phyloP scores from a whole-genome alignment of 2,113 vertebrate genomes.

The Campylorhamphus procurvoides region DNA sequence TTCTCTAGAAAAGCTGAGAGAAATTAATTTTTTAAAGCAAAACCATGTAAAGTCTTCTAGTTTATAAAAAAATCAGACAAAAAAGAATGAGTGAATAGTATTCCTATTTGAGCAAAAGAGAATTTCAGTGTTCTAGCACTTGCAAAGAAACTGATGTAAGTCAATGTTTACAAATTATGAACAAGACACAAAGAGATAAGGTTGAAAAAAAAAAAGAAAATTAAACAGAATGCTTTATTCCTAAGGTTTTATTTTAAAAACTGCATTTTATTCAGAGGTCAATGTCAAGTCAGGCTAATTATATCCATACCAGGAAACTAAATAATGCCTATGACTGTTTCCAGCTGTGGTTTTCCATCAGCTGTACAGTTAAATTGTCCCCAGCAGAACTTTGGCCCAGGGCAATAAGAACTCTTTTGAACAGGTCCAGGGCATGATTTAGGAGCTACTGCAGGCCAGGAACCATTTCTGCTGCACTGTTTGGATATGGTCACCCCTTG shows the following conservation, averaged over 20 bases:
- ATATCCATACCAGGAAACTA: neutral
- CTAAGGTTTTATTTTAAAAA: neutral
- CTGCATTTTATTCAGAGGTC: neutral
- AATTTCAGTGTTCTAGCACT: neutral
- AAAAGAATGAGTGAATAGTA: neutral
- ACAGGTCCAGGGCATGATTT: neutral
- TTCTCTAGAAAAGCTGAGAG: neutral
- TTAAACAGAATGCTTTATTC: neutral
- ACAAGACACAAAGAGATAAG: neutral
- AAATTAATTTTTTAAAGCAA: constrained; percentile 16
- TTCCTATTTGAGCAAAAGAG: neutral
- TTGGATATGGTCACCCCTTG: neutral
- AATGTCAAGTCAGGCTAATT: neutral
- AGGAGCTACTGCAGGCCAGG: neutral
- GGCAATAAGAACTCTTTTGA: neutral
- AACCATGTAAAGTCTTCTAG: neutral
- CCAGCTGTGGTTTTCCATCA: neutral
- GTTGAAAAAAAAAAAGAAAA: neutral
- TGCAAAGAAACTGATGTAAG: neutral
- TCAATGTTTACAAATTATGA: neutral
- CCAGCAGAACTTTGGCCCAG: neutral
- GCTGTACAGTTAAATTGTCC: neutral
- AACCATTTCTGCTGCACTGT: neutral
- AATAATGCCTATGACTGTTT: neutral
- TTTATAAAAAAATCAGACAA: neutral